These are phyloP conservation scores for Pyrgilauda ruficollis DNA, from an alignment of 2,113 vertebrate species.

Conservation along the genomic window DNA sequence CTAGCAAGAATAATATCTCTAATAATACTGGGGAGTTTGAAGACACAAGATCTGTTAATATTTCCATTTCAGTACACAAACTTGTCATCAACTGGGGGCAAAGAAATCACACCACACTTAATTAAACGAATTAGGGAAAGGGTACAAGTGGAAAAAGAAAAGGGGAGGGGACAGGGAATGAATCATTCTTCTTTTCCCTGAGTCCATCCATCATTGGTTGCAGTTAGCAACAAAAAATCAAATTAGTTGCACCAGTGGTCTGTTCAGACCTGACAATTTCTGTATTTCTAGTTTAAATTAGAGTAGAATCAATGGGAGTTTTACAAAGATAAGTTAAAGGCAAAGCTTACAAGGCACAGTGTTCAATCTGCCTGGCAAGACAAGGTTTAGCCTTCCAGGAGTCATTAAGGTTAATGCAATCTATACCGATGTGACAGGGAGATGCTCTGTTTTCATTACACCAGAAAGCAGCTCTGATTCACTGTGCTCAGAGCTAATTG, in stretches of 20 bases:
- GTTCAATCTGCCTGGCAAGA: constrained; percentile 16
- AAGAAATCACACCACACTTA: background rate
- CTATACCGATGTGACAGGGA: background rate
- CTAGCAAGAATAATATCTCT: background rate
- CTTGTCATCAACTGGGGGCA: background rate
- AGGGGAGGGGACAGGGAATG: background rate
- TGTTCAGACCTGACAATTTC: constrained; percentile 35
- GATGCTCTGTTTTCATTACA: constrained; percentile 41
- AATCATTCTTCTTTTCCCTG: background rate
- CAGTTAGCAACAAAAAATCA: constrained; percentile 49
- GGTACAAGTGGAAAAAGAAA: background rate
- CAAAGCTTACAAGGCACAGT: background rate
- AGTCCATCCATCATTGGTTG: constrained; percentile 2
- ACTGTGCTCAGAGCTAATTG: constrained; percentile 42
- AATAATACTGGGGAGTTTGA: background rate
- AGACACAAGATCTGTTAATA: background rate
- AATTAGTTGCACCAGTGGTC: constrained; percentile 46
- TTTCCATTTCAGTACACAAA: constrained; percentile 34
- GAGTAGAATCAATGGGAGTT: constrained; percentile 44
- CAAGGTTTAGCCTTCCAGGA: constrained; percentile 45
- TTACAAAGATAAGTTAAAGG: constrained; percentile 40
- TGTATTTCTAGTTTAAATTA: constrained; percentile 43
- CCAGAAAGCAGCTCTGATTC: constrained; percentile 43
- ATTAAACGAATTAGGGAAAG: constrained; percentile 5
- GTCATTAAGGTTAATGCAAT: constrained; percentile 55